Base-by-base conservation (phyloP, 2,113 vertebrate species). In the Xerus inauris region DNA sequence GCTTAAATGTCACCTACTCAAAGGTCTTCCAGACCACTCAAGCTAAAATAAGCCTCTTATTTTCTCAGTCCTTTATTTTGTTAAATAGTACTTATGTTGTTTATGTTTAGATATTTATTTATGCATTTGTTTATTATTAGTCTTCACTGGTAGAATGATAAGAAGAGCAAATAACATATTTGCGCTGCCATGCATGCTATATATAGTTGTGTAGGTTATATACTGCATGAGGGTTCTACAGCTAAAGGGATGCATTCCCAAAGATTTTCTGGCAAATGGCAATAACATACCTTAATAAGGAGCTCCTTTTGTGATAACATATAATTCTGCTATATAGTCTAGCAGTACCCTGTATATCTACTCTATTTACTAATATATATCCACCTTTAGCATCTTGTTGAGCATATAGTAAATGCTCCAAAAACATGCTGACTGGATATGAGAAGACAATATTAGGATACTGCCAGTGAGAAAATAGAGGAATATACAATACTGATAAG, bases 371-470 rank as follows among this genome's bases (percentile, higher is more conserved):
- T n/a, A 94, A 28, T 86, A 77, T 45, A 51, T 42, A 89, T 26
- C 1, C 32, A 42, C 8, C 19, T 87, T 95, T 38, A 85, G 26
- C 26, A 93, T 30, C 32, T 9, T 82, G 47, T n/a, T 51, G 4
- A 95, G 6, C 38, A 84, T 47, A 67, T 1, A 90, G 75, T 83
- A 88, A 30, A 90, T 85, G 19, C 0, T 92, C 59, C 77, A 72
- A 80, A 49, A 76, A 76, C 38, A 89, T 75, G 24, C 14, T 88
- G 47, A 67, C 19, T 85, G 11, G 32, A 49, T 88, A 16, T 24
- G 91, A 87, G 17, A 95, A 94, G 40, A 57, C 32, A 75, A 35
- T 92, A 94, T 67, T 81, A 81, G n/a, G 64, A 86, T 86, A 64
- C 11, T 91, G 24, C 10, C 38, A 91, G 32, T 72, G 20, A 30